phyloP scores from a whole-genome alignment of 2,888 invertebrate species.

The Acanthosepion lycidas region DNA sequence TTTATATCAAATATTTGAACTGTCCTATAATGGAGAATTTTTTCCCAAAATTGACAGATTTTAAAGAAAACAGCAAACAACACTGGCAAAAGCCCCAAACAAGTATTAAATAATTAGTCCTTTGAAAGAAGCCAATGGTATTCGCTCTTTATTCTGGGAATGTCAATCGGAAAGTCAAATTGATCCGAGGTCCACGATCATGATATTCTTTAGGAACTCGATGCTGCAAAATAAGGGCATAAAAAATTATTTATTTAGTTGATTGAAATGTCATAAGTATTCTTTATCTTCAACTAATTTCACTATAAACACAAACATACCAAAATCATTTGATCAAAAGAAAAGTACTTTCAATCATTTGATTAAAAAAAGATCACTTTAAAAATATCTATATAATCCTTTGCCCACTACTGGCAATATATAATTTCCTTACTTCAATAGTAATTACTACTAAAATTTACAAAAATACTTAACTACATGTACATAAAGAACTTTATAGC shows the following conservation, averaged over 20 bases:
- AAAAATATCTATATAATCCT: too few species aligned
- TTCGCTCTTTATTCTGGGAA: constrained; percentile 62
- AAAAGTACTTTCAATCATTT: too few species aligned
- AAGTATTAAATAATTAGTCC: not conserved
- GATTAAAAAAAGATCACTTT: too few species aligned
- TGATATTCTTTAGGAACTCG: constrained; percentile 75
- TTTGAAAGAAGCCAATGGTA: not conserved
- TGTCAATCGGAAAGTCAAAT: constrained; percentile 75
- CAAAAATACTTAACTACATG: too few species aligned
- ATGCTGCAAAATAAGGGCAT: constrained; percentile 65
- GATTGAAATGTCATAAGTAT: too few species aligned
- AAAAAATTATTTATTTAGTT: not conserved
- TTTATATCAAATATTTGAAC: not conserved
- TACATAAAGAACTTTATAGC: too few species aligned
- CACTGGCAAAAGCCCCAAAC: not conserved
- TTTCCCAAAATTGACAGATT: not conserved
- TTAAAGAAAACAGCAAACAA: not conserved
- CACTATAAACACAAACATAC: too few species aligned
- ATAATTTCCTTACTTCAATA: too few species aligned
- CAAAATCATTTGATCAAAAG: too few species aligned
- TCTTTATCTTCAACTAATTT: too few species aligned
- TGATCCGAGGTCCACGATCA: constrained; percentile 74
- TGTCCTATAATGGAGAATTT: not conserved
- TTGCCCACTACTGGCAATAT: too few species aligned
- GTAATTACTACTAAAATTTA: too few species aligned